Conservation (phyloP, 2,888 invertebrate genomes). For the Diaperis boleti region DNA sequence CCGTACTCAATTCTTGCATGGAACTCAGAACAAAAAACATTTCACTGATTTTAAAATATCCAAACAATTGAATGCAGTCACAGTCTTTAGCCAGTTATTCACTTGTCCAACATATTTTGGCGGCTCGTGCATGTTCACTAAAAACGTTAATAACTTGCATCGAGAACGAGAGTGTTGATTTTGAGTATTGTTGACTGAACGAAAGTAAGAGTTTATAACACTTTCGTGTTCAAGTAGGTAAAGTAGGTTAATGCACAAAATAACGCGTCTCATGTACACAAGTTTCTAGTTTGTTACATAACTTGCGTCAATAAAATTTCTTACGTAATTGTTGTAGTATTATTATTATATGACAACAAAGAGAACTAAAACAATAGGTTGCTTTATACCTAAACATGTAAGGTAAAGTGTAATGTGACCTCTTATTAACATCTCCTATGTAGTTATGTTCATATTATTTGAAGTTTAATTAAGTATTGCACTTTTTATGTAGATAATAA, state of each 20-base stretch:
- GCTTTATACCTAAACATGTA: too few species aligned
- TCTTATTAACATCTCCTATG: too few species aligned
- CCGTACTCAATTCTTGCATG: slow-evolving; percentile 42
- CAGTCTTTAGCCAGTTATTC: not conserved
- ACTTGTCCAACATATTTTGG: not conserved
- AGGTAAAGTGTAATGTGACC: too few species aligned
- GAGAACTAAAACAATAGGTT: too few species aligned
- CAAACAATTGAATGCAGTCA: not conserved
- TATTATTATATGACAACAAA: too few species aligned
- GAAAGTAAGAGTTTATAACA: slow-evolving; percentile 33
- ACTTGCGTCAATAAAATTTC: not conserved
- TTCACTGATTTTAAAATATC: not conserved
- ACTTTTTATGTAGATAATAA: too few species aligned
- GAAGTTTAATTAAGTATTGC: too few species aligned
- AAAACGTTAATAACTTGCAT: not conserved
- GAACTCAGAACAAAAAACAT: slow-evolving; percentile 2
- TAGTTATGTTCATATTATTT: too few species aligned
- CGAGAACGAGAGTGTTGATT: not conserved
- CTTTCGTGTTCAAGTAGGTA: slow-evolving; percentile 20
- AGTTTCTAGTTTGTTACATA: slow-evolving; percentile 15
- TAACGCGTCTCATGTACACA: not conserved
- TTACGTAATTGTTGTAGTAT: not conserved
- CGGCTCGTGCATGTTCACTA: too few species aligned
- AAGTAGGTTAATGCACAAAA: not conserved
- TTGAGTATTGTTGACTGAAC: slow-evolving; percentile 2